Conservation (phyloP, 2,113 vertebrate species). For the Grallaria varia region DNA sequence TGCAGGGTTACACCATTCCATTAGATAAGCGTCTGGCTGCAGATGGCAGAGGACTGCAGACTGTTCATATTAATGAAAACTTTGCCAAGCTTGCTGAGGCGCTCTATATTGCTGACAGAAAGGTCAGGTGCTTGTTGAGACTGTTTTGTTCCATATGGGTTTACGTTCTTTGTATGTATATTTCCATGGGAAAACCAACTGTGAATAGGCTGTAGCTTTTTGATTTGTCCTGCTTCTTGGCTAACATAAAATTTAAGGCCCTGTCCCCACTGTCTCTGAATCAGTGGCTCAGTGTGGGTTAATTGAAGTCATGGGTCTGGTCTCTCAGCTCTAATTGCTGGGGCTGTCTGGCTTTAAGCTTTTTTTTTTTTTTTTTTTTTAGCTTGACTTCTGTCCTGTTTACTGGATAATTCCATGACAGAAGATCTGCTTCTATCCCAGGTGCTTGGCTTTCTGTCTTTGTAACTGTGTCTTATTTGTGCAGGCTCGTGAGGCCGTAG, state of each 20-base stretch:
- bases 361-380: not conserved
- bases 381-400: not conserved
- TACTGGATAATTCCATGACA: not conserved
- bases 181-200: not conserved
- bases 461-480: not conserved
- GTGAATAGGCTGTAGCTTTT: not conserved
- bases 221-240: not conserved
- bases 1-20: slow-evolving; percentile 97
- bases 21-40: slow-evolving; percentile 96
- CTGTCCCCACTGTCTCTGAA: not conserved
- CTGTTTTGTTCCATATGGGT: not conserved
- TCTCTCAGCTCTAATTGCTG: not conserved
- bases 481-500: slow-evolving; percentile 95
- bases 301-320: not conserved
- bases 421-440: not conserved
- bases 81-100: slow-evolving; percentile 98
- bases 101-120: slow-evolving; percentile 96
- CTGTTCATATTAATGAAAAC: slow-evolving; percentile 98
- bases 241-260: not conserved
- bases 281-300: not conserved
- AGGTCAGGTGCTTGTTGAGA: slow-evolving; percentile 75
- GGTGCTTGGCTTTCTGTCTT: not conserved
- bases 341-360: not conserved
- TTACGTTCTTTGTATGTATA: not conserved
- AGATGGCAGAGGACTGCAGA: slow-evolving; percentile 93